Base-by-base conservation (phyloP, 2,797 vertebrate species). In the Lutjanus argentimaculatus region DNA sequence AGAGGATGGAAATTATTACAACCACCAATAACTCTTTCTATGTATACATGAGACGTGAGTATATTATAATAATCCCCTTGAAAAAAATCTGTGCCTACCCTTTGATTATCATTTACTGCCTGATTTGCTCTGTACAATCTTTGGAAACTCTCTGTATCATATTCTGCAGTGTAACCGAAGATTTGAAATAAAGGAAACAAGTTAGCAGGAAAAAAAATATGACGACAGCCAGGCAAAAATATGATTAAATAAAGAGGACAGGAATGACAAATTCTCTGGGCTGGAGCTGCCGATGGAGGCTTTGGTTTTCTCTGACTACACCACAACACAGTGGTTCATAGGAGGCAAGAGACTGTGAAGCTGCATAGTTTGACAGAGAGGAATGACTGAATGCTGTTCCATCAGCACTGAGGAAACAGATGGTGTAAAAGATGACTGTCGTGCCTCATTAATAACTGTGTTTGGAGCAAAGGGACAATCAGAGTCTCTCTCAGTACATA, bases 201-300 rank as follows among this genome's bases (percentile, higher is more conserved):
- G n/a, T 11, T 25, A 15, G 43, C n/a, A 53, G 21, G n/a, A 2
- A 57, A 13, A 13, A 25, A 2, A 21, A 22, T 16, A 12, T 17
- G 17, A 49, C 25, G 21, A 53, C 22, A 49, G 63, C 45, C 6
- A 66, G 67, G 2, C 9, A 53, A 6, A 49, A 36, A 42, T 43
- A 61, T 77, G 45, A 67, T 53, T 59, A 82, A 82, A 85, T 67
- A 46, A 68, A 21, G 19, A 4, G 62, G 52, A 58, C 52, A 46
- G 63, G 43, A 69, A 53, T 73, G 57, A 58, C 55, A 73, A 46
- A 68, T 67, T 17, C 45, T n/a, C 43, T 40, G 19, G 36, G 76
- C 65, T 53, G 48, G 51, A 61, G 64, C 36, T 59, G 55, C 63
- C 59, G 15, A 42, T 57, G 40, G 43, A 55, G 46, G n/a, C n/a